Evolutionary conservation across 64 coral and sea anemone genomes (phyloP), one percentile per base, ranked within the genome.

Genomic region (Trachythela sp.): DNA sequence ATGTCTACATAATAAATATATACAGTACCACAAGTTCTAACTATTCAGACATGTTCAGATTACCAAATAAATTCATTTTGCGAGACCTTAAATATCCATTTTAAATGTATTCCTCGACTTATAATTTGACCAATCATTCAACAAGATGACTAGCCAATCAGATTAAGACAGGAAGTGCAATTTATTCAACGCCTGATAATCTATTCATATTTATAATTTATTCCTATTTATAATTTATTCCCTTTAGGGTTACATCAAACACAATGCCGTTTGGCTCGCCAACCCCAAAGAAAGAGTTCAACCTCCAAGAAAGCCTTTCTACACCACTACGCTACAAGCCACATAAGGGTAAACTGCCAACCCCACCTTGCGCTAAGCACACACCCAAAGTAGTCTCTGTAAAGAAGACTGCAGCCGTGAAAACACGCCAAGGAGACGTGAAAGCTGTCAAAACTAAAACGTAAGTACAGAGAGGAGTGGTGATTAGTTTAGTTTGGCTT

Each of bases 271-370:
- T 37, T 35, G 75, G 31, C 20, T 84, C 92, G 7, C 64, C 89
- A 43, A 84, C 92, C 39, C 92, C 95, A 29, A 92, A 35, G 31
- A 94, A 91, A 84, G 93, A 77, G 77, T 99, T 99, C 93, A 91
- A 99, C 72, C 64, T 99, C 2, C 49, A 95, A 90, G 96, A 93
- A n/a, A 99, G 96, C 37, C 71, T 99, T 33, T 91, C 96, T 15
- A 99, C 93, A 33, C 93, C 96, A 0, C 84, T 99, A 8, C 6
- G 36, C 4, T 99, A 99, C 48, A 99, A 94, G 52, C 96, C 96
- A 40, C 91, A 99, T 52, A 95, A 50, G 1, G 96, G 96, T 17
- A 99, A 99, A 92, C 54, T 99, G 0, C 85, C 91, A 42, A 90
- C 88, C 32, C 40, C 91, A 36, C 92, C 94, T 38, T 90, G 35